Base-by-base conservation (phyloP, 1,140 invertebrate genomes). In the Odontomachus brunneus region DNA sequence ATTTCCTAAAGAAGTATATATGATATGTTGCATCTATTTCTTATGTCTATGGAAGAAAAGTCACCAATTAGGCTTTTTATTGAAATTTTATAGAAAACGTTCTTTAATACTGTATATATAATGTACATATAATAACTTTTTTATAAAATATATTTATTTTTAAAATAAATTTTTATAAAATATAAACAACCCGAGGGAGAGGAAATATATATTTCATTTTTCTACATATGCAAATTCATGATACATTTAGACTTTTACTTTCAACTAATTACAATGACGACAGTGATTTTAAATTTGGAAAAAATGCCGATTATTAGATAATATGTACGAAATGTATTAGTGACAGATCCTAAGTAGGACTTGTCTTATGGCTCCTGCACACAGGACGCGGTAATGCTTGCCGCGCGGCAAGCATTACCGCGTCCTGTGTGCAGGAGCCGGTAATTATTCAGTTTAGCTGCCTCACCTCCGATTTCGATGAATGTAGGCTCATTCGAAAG, bases 61-160 rank as follows among this genome's bases (percentile, higher is more conserved):
- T 33, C 15, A 33, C 89, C 1, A 81, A 84, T 76, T 85, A 71
- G 85, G 57, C 29, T 33, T 67, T 53, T 44, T 74, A 38, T 69
- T 63, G 9, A 66, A 67, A 57, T 78, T 44, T 78, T 57, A n/a
- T 78, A 78, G 3, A 24, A 74, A 59, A 53, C n/a, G 7, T 55
- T 38, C 19, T 59, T 26, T n/a, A 12, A 19, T 59, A 72, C 22
- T 29, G 15, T 63, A 38, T 51, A 67, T 53, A 55, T 15, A 74
- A 51, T 12, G 29, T 26, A 29, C 67, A 26, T 66, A 29, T 19
- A 83, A n/a, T n/a, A n/a, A n/a, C n/a, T n/a, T n/a, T n/a, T n/a
- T n/a, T n/a, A n/a, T n/a, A n/a, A n/a, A n/a, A n/a, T n/a, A n/a
- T n/a, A n/a, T n/a, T n/a, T n/a, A n/a, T 17, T n/a, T 3, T 3